Conservation (phyloP, 2,888 invertebrate species). For the Leucoma salicis region DNA sequence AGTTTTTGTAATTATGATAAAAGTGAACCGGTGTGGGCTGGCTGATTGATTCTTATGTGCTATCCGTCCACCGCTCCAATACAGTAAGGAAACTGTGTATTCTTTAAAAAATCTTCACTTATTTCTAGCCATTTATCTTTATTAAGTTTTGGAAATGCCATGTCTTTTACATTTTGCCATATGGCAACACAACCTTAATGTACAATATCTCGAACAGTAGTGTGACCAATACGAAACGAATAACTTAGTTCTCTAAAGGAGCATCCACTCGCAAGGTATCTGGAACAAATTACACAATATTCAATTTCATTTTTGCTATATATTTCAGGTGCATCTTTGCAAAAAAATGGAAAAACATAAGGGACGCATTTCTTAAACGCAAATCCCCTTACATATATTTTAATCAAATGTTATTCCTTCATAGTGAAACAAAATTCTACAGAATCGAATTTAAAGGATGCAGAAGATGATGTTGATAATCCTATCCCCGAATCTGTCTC, state of each 20-base stretch:
- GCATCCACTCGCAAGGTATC: background rate
- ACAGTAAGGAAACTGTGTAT: background rate
- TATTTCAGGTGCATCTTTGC: no score
- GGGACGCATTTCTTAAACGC: background rate
- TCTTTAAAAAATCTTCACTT: slow-evolving; percentile 6
- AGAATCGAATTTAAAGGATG: no score
- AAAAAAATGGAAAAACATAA: no score
- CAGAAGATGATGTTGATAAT: no score
- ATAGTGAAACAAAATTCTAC: no score
- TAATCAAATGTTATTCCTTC: background rate
- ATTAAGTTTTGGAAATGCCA: slow-evolving; percentile 1
- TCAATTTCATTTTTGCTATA: background rate
- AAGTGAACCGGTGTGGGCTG: slow-evolving; percentile 18
- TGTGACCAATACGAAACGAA: background rate
- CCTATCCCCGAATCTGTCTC: no score
- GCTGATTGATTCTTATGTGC: slow-evolving; percentile 24
- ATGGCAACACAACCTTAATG: background rate
- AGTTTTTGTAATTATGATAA: slow-evolving; percentile 33
- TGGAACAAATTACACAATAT: background rate
- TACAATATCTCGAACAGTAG: slow-evolving; percentile 1
- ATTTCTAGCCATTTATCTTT: slow-evolving; percentile 5
- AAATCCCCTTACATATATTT: background rate
- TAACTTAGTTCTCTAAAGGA: background rate
- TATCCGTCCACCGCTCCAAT: slow-evolving; percentile 3
- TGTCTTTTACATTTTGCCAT: background rate